Conservation (phyloP, 2,797 vertebrate genomes). For the Scleropages formosus region DNA sequence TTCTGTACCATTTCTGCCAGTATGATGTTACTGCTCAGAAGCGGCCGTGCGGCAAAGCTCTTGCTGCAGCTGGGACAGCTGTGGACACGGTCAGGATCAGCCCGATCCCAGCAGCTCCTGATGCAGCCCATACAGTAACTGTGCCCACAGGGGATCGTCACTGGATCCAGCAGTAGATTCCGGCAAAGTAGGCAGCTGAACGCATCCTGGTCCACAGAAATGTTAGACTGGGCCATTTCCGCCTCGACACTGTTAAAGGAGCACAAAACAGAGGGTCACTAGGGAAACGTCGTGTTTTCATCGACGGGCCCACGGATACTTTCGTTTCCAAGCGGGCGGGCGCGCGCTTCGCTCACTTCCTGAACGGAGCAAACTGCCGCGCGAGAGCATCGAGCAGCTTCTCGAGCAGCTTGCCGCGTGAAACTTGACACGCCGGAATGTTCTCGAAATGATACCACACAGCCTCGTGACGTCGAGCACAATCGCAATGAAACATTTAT, state of each 20-base stretch:
- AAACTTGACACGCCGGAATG: too few relatives aligned
- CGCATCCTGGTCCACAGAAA: slow-evolving; percentile 4
- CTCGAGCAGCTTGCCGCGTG: too few relatives aligned
- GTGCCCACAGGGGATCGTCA: slow-evolving; percentile 6
- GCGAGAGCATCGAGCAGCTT: not conserved
- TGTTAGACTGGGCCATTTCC: not conserved
- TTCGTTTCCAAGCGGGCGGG: not conserved
- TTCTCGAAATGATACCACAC: too few relatives aligned
- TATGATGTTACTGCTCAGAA: not conserved
- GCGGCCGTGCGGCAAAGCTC: not conserved
- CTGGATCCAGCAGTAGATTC: not conserved
- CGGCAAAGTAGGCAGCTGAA: slow-evolving; percentile 6
- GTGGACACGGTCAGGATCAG: not conserved
- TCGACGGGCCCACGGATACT: not conserved
- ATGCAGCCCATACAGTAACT: slow-evolving; percentile 15
- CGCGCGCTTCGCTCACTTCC: not conserved
- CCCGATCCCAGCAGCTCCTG: not conserved
- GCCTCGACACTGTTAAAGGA: not conserved
- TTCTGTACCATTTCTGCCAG: not conserved
- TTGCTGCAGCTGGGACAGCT: not conserved
- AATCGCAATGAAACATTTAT: too few relatives aligned
- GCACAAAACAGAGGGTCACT: not conserved
- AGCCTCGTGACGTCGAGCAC: too few relatives aligned
- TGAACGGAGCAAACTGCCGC: not conserved
- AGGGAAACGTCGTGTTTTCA: not conserved